phyloP scores from a whole-genome alignment of 1,140 invertebrate species.

The Drosophila parvula region DNA sequence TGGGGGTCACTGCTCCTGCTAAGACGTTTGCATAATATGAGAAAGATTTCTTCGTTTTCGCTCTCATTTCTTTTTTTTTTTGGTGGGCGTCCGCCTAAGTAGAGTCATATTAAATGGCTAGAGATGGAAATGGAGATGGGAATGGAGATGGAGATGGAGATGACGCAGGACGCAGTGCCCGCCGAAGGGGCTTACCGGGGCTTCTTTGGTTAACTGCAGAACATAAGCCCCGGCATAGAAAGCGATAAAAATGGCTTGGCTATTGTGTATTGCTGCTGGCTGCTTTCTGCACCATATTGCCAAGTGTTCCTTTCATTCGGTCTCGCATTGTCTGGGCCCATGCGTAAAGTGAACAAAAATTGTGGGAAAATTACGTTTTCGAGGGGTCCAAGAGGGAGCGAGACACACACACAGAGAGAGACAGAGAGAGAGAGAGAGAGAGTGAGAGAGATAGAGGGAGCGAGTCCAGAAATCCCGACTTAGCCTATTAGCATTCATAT shows the following conservation, averaged over 20 bases:
- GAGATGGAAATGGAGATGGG: slow-evolving; percentile 2
- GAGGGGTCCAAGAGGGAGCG: slow-evolving; percentile 16
- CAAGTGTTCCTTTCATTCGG: slow-evolving; percentile 52
- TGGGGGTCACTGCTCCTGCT: slow-evolving; percentile 57
- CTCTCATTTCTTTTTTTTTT: slow-evolving; percentile 33
- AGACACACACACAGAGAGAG: background rate
- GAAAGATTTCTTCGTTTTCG: slow-evolving; percentile 35
- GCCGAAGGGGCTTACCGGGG: slow-evolving; percentile 17
- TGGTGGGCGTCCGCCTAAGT: slow-evolving; percentile 40
- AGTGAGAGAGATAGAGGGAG: background rate
- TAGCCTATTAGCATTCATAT: slow-evolving; percentile 83
- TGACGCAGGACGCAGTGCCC: slow-evolving; percentile 18
- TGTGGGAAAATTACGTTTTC: slow-evolving; percentile 80
- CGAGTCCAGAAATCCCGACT: slow-evolving; percentile 74
- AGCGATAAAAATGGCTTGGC: slow-evolving; percentile 81
- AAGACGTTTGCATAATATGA: slow-evolving; percentile 68
- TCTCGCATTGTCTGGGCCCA: slow-evolving; percentile 62
- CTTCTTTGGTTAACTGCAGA: slow-evolving; percentile 75
- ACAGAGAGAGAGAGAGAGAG: background rate
- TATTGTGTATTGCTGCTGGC: slow-evolving; percentile 55
- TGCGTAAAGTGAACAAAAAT: slow-evolving; percentile 81
- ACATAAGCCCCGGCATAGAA: slow-evolving; percentile 72
- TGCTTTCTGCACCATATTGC: slow-evolving; percentile 46
- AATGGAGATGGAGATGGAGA: slow-evolving; percentile 1
- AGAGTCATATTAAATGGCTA: slow-evolving; percentile 71